A percentile compares a stretch with the other conserved stretches of the same genome.
phyloP scores from a whole-genome alignment of 2,113 vertebrate species.

The Brachirus orientalis region DNA sequence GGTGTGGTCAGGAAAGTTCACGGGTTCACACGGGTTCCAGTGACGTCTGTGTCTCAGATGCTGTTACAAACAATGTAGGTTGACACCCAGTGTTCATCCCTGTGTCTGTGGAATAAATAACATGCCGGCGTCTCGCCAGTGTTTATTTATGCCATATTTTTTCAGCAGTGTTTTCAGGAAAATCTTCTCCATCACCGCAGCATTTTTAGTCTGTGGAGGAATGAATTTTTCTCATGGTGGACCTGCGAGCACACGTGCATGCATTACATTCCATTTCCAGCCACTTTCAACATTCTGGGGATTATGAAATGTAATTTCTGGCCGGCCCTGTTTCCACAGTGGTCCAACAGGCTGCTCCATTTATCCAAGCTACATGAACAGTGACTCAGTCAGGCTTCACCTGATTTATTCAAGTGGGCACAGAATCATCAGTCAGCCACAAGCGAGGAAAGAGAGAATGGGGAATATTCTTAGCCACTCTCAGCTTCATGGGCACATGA shows the following conservation, averaged over 20 bases:
- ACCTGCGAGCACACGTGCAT: constrained; percentile 7
- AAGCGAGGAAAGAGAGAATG: neutral
- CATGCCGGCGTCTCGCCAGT: neutral
- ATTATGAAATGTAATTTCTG: constrained; percentile 51
- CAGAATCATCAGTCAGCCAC: constrained; percentile 9
- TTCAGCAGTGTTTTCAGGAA: constrained; percentile 27
- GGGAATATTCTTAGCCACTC: constrained; percentile 14
- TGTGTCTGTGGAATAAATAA: constrained; percentile 17
- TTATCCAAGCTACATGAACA: constrained; percentile 37
- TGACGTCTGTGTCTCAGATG: constrained; percentile 18
- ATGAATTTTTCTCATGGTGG: constrained; percentile 23
- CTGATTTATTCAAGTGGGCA: constrained; percentile 20
- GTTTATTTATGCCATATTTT: constrained; percentile 24
- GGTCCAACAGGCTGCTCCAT: constrained; percentile 1
- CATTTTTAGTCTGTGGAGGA: constrained; percentile 10
- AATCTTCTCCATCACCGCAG: constrained; percentile 12
- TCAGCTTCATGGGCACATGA: constrained; percentile 6
- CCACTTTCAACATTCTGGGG: constrained; percentile 40
- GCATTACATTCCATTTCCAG: constrained; percentile 48
- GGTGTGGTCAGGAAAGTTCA: constrained; percentile 4
- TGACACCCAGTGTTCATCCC: constrained; percentile 18
- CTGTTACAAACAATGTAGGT: constrained; percentile 33
- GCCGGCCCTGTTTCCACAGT: constrained; percentile 12
- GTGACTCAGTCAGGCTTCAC: constrained; percentile 19
- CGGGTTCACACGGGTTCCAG: constrained; percentile 16